Conservation (phyloP, 35 echinoderm and acorn worm genomes). For the Strongylocentrotus purpuratus region DNA sequence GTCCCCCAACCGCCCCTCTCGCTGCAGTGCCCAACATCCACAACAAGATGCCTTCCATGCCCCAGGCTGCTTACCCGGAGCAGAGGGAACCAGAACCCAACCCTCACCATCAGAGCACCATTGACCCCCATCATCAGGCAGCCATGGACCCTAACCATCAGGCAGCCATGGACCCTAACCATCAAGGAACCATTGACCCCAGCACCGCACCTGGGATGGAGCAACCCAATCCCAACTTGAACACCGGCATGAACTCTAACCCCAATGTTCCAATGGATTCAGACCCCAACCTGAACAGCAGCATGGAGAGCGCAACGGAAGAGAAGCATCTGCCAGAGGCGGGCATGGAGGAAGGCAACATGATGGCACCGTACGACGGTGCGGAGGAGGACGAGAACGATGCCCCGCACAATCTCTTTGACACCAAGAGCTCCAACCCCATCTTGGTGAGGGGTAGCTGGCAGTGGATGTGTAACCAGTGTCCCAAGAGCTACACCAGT, state of each 20-base stretch:
- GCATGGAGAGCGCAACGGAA: not conserved
- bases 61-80: not conserved
- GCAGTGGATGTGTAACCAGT: conserved; percentile 72
- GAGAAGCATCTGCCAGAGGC: not conserved
- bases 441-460: conserved; percentile 35
- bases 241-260: not conserved
- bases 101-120: not conserved
- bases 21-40: not conserved
- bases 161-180: not conserved
- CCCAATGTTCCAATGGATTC: not conserved
- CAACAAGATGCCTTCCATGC: conserved; percentile 5
- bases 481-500: conserved; percentile 65
- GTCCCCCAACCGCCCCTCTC: not conserved
- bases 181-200: no score
- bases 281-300: not conserved
- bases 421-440: conserved; percentile 40
- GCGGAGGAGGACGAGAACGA: not conserved
- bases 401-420: not conserved
- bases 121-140: not conserved
- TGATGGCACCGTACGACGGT: not conserved
- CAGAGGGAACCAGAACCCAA: not conserved
- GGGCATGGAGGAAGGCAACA: not conserved
- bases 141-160: not conserved
- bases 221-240: not conserved
- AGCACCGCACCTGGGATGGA: not conserved